Base-by-base conservation (phyloP, 2,113 vertebrate species). In the Ifrita kowaldi region DNA sequence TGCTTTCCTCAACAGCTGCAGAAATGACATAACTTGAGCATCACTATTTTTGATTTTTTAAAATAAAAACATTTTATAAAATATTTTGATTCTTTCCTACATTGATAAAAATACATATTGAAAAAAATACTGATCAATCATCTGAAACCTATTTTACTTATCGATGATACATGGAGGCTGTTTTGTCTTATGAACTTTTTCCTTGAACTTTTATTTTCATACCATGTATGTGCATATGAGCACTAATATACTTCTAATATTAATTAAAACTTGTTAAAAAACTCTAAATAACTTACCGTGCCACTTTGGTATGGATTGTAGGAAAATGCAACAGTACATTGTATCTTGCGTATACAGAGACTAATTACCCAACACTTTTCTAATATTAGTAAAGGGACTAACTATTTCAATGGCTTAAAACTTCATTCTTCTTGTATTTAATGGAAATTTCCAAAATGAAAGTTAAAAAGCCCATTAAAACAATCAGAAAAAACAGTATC, bases 1-100 rank as follows among this genome's bases (percentile, higher is more conserved):
- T 77, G 10, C 22, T 19, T 95, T 86, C 64, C 39, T 90, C 56
- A 88, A 63, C 55, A 90, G 63, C 63, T 93, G 88, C 62, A 93
- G 33, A 76, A 79, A 53, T 60, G 3, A 64, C 44, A 64, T 75
- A 46, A 55, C 41, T 71, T 78, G 28, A 24, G 13, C 15, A 84
- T 68, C 6, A 15, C 8, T 60, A 47, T 47, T 87, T 91, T 75
- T 5, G 33, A 4, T 67, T 89, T 79, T 59, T 26, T 5, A 2
- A 81, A 84, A 33, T 22, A 35, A 71, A 62, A 62, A 21, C 26
- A 12, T 22, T 27, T 39, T 19, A 56, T 41, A 2, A 84, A 52
- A 44, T 32, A 3, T 62, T 62, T 19, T 70, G 5, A 33, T 89
- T 78, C 10, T 78, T 84, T 78, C 23, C 6, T 39, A 70, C 6